Evolutionary conservation across 2,113 vertebrate genomes (phyloP).

Genomic region (Podarcis muralis): DNA sequence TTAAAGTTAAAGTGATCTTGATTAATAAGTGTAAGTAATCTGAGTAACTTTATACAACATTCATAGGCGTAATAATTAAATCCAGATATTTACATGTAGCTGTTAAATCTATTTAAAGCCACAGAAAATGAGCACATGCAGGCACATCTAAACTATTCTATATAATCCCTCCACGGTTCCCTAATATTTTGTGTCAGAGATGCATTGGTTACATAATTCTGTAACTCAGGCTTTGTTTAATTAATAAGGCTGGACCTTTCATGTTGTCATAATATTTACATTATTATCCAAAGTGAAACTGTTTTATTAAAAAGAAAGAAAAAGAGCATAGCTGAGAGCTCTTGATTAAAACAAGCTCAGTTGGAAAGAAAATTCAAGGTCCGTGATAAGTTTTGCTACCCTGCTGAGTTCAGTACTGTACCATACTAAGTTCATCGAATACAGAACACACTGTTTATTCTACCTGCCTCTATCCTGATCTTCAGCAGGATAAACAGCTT

Average conservation of each 20-base stretch:
- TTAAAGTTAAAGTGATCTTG: conserved; percentile 62
- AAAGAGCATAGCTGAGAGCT: background rate
- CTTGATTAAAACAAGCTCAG: background rate
- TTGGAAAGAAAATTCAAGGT: conserved; percentile 38
- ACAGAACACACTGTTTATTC: background rate
- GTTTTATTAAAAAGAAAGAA: background rate
- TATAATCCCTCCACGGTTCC: conserved; percentile 24
- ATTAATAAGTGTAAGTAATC: conserved; percentile 56
- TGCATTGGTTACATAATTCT: conserved; percentile 43
- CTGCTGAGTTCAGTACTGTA: background rate
- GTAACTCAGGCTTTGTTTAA: conserved; percentile 65
- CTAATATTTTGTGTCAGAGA: conserved; percentile 64
- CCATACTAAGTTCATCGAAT: background rate
- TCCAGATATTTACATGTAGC: conserved; percentile 50
- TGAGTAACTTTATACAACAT: conserved; percentile 30
- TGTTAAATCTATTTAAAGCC: conserved; percentile 27
- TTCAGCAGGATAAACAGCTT: background rate
- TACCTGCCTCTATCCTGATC: background rate
- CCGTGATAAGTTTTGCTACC: background rate
- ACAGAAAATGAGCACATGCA: background rate
- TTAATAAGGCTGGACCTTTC: conserved; percentile 61
- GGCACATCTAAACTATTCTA: conserved; percentile 33
- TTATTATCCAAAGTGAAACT: conserved; percentile 58
- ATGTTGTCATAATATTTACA: conserved; percentile 62
- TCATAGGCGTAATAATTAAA: conserved; percentile 47